Conservation (phyloP, 2,113 vertebrate genomes). For the Terrapene triunguis region DNA sequence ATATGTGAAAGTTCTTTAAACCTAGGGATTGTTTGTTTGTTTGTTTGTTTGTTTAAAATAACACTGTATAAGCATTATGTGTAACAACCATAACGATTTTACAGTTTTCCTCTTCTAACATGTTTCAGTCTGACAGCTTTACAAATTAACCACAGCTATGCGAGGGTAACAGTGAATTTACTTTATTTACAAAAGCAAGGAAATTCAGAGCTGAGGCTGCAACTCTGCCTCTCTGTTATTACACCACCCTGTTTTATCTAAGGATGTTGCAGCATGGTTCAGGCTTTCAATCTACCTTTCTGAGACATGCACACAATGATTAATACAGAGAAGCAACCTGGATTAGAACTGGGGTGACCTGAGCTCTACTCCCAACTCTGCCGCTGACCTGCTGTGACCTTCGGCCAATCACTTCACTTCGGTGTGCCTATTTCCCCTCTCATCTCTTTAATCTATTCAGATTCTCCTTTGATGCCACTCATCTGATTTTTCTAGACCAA, state of each 20-base stretch:
- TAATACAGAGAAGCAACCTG: background rate
- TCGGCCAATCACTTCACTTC: fast-evolving
- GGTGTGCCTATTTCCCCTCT: background rate
- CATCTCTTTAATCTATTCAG: background rate
- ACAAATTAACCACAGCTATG: background rate
- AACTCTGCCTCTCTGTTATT: background rate
- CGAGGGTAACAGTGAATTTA: background rate
- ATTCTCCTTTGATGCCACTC: background rate
- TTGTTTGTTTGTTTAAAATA: background rate
- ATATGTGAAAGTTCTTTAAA: background rate
- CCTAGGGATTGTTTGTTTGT: background rate
- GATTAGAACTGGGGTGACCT: background rate
- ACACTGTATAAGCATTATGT: background rate
- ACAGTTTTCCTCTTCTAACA: background rate
- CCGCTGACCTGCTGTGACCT: fast-evolving
- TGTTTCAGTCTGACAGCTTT: background rate
- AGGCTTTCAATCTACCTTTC: background rate
- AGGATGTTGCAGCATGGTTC: background rate
- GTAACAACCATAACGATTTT: background rate
- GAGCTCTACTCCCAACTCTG: background rate
- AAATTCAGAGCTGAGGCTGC: constrained; percentile 1
- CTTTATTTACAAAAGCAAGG: background rate
- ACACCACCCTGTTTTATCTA: background rate
- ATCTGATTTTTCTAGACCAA: background rate
- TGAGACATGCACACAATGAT: background rate